A percentile compares a stretch with the other conserved stretches of the same genome.
These are phyloP conservation scores for Garrulus glandarius DNA, from an alignment of 2,797 vertebrate genomes.

Conservation along the genomic window DNA sequence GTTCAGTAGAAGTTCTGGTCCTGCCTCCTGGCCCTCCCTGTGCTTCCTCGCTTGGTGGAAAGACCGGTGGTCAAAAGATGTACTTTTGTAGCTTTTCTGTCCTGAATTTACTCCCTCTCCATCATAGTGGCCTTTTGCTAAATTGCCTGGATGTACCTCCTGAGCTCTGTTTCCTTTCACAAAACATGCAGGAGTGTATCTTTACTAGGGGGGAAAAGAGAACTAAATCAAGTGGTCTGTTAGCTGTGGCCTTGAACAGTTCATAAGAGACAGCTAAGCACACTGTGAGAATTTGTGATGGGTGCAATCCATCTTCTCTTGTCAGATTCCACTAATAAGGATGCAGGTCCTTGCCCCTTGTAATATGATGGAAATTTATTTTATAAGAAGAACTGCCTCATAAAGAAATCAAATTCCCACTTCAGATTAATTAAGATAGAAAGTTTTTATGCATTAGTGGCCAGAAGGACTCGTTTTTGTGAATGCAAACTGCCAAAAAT, in stretches of 20 bases:
- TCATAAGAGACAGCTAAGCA: not conserved
- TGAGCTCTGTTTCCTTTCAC: not conserved
- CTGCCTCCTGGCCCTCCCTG: not conserved
- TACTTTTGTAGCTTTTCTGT: not conserved
- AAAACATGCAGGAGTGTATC: not conserved
- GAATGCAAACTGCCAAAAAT: not conserved
- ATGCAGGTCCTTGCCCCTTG: not conserved
- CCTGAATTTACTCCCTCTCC: not conserved
- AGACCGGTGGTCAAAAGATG: not conserved
- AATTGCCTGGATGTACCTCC: not conserved
- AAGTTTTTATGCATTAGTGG: slow-evolving; percentile 9
- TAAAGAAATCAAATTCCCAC: slow-evolving; percentile 30
- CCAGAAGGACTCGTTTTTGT: not conserved
- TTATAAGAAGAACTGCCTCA: slow-evolving; percentile 5
- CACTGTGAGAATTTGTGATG: not conserved
- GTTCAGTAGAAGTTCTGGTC: not conserved
- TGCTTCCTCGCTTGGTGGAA: not conserved
- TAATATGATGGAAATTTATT: slow-evolving; percentile 23
- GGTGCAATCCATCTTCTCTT: not conserved
- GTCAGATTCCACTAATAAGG: not conserved
- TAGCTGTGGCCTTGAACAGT: not conserved
- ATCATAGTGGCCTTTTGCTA: not conserved
- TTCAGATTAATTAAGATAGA: slow-evolving; percentile 24
- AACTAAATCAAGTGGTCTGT: slow-evolving; percentile 2
- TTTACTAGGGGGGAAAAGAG: not conserved